phyloP scores from a whole-genome alignment of 2,113 vertebrate species.

The Pongo abelii region DNA sequence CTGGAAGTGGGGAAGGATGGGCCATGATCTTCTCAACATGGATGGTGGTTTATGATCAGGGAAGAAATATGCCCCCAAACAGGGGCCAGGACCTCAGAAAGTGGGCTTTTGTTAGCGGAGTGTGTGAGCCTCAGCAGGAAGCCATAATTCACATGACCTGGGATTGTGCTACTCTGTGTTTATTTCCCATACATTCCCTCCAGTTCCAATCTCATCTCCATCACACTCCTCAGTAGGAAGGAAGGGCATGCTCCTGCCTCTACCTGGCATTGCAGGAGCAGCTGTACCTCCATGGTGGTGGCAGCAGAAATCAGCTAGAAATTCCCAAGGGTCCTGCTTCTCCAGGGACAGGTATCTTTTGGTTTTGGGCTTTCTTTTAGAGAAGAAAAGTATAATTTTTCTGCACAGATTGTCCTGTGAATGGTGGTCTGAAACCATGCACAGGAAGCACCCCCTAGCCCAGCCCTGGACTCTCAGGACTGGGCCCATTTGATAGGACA shows the following conservation, averaged over 20 bases:
- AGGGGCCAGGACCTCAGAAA: neutral
- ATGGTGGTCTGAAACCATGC: neutral
- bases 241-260: too few species aligned
- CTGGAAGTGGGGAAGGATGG: neutral
- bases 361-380: neutral
- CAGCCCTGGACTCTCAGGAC: neutral
- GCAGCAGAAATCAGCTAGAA: neutral
- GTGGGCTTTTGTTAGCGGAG: neutral
- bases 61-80: neutral
- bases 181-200: neutral
- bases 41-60: neutral
- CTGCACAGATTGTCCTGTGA: neutral
- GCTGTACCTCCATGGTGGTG: neutral
- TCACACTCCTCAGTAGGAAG: neutral
- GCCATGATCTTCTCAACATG: neutral
- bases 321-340: neutral
- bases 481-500: fast-evolving
- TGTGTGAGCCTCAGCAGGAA: neutral
- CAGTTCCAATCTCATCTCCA: neutral
- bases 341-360: neutral
- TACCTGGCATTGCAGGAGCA: neutral
- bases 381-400: neutral
- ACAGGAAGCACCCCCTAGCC: neutral
- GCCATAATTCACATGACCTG: neutral
- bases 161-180: neutral